phyloP scores from a whole-genome alignment of 1,140 invertebrate genomes.

The Pseudomyrmex concolor region DNA sequence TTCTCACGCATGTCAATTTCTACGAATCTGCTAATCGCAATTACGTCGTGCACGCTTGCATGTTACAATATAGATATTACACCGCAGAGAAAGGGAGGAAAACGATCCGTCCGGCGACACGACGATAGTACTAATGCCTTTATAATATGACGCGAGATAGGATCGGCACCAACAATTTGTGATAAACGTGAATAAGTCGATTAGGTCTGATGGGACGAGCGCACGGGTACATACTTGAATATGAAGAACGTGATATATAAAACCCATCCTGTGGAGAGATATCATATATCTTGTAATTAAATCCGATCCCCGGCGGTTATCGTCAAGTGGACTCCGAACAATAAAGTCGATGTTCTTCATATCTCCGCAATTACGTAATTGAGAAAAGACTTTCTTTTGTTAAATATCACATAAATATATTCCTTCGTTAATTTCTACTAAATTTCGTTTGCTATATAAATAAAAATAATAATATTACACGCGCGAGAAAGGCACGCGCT shows the following conservation, averaged over 20 bases:
- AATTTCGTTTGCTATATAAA: no score
- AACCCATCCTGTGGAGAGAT: constrained; percentile 1
- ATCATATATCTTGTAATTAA: constrained; percentile 53
- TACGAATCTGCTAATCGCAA: constrained; percentile 22
- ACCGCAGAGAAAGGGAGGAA: constrained; percentile 17
- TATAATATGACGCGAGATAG: constrained; percentile 68
- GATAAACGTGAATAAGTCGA: constrained; percentile 60
- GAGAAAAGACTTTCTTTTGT: background rate
- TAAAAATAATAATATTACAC: no score
- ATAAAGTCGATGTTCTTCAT: constrained; percentile 8
- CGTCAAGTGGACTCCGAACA: constrained; percentile 15
- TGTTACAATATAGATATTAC: constrained; percentile 62
- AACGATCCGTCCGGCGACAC: constrained; percentile 50
- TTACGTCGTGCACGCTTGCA: constrained; percentile 24
- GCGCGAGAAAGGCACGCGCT: background rate
- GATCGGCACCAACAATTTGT: constrained; percentile 60
- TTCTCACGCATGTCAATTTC: constrained; percentile 7
- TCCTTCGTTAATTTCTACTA: background rate
- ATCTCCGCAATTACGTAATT: constrained; percentile 9
- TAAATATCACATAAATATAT: background rate
- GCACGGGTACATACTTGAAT: constrained; percentile 4
- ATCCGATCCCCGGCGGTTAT: constrained; percentile 32
- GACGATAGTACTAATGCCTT: constrained; percentile 65
- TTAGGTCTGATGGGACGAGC: constrained; percentile 7
- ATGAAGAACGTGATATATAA: background rate